Evolutionary conservation across 2,797 vertebrate genomes (phyloP), one percentile per base, ranked within the genome.

Genomic region (Hozukius guyotensis): DNA sequence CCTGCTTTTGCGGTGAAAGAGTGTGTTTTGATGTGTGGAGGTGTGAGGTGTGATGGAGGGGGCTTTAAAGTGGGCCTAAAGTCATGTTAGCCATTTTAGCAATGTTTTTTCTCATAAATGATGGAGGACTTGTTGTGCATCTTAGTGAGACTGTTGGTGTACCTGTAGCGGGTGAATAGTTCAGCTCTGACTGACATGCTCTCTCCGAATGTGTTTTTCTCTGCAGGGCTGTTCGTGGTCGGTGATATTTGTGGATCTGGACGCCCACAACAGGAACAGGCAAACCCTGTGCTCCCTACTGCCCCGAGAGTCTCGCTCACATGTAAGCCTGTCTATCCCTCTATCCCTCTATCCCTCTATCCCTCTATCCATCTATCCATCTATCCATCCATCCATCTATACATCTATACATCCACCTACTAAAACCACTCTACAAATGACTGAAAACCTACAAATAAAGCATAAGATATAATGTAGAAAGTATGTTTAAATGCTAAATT

Each of bases 171-270:
- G 61, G 29, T 74, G 71, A 77, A 66, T 10, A 27, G 80, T 67
- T 84, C n/a, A 74, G 24, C 65, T 60, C 42, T 83, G 77, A 80
- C 70, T 38, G 9, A 4, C 11, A 46, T 75, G 29, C 18, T 69
- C n/a, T 79, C 42, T 87, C 38, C 75, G 22, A 55, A 2, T 82
- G 29, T 84, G 56, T 74, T 67, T 78, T 89, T 27, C 53, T 82
- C 81, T 82, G 72, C 86, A 97, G 96, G 96, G 96, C 73, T 99
- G 99, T 89, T 99, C 99, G 0, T 99, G 98, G 99, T 99, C 99
- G 12, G 98, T 99, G 85, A 99, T 99, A 93, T 99, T 99, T 92
- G 99, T 99, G 95, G 99, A 99, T 94, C 95, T 99, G 27, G 99
- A 99, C 60, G 99, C 98, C 80, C 99, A 99, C 90, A 99, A 99